phyloP scores from a whole-genome alignment of 2,888 invertebrate genomes.

The Chironomus tentans region DNA sequence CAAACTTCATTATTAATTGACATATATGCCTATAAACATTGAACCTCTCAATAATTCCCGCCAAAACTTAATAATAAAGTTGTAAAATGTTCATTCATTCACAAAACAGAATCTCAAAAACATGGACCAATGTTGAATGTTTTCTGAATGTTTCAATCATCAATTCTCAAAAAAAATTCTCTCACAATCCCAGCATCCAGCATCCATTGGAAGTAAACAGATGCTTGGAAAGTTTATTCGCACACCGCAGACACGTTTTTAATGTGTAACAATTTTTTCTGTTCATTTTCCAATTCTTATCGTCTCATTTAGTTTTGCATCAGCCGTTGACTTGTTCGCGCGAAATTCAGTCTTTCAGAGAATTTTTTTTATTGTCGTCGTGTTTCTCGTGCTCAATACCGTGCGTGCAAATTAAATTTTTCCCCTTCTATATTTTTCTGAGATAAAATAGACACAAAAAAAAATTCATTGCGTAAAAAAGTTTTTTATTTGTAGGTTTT shows the following conservation, averaged over 20 bases:
- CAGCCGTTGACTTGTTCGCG: not conserved
- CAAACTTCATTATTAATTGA: no score
- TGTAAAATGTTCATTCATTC: no score
- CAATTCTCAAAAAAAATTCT: not conserved
- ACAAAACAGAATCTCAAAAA: no score
- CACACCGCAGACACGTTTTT: not conserved
- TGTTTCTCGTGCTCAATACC: no score
- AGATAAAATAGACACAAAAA: not conserved
- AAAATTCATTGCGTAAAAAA: not conserved
- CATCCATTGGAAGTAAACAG: not conserved
- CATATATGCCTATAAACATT: no score
- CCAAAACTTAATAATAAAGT: no score
- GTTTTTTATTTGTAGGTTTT: not conserved
- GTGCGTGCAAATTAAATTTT: not conserved
- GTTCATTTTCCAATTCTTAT: not conserved
- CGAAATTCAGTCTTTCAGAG: not conserved
- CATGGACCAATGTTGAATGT: not conserved
- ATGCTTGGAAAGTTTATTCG: not conserved
- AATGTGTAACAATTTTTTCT: not conserved
- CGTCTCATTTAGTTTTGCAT: not conserved
- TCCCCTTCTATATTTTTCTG: no score
- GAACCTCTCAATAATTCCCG: no score
- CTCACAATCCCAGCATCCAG: not conserved
- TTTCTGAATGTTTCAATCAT: not conserved
- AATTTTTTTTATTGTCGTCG: no score